These are phyloP conservation scores for Peromyscus leucopus DNA, from an alignment of 2,113 vertebrate species.

Conservation along the genomic window DNA sequence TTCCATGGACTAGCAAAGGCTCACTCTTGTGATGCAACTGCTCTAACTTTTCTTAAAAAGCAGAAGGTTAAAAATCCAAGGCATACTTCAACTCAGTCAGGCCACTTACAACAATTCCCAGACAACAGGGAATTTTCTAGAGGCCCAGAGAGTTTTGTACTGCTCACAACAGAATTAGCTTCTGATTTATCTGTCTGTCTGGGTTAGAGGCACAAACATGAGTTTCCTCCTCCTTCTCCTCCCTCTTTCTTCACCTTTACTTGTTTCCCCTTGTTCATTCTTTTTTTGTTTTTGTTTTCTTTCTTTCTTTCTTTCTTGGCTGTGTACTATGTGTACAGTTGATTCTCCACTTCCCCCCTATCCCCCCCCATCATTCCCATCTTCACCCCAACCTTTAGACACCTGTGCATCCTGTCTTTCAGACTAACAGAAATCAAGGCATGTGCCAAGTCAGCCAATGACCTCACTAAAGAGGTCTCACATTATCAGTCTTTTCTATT, in stretches of 20 bases:
- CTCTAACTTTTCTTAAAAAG: slow-evolving; percentile 35
- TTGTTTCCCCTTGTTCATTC: not conserved
- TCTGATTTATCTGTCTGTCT: not conserved
- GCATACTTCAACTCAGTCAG: not conserved
- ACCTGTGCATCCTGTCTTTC: not conserved
- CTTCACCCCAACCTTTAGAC: not conserved
- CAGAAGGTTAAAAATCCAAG: slow-evolving; percentile 57
- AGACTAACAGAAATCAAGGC: not conserved
- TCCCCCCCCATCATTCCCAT: not conserved
- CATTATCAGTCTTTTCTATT: not conserved
- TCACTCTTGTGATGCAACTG: not conserved
- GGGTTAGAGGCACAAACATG: not conserved
- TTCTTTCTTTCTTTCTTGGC: rapidly evolving
- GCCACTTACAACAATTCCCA: not conserved
- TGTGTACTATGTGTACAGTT: not conserved
- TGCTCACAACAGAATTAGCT: not conserved
- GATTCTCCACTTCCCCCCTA: not conserved
- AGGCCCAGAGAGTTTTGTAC: not conserved
- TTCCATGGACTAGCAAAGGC: slow-evolving; percentile 8
- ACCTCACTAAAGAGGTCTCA: not conserved
- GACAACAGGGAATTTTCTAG: not conserved
- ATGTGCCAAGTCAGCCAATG: not conserved
- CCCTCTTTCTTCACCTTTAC: not conserved
- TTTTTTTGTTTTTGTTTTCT: not conserved
- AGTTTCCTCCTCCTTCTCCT: not conserved